These are phyloP conservation scores for Patiria pectinifera DNA, from an alignment of 53 echinoderm and acorn worm genomes.

Conservation along the genomic window DNA sequence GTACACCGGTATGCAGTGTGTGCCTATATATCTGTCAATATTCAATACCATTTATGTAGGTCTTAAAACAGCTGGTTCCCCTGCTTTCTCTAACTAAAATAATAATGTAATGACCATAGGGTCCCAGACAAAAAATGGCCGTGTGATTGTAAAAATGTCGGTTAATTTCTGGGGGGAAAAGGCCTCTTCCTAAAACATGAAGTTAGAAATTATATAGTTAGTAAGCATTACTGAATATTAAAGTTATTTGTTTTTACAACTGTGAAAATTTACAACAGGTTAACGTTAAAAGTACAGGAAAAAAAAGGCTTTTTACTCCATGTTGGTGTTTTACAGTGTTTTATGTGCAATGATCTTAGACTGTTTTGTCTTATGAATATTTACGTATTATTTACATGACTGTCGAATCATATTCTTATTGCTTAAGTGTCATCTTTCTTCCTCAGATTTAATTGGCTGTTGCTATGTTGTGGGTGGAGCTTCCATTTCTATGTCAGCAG, in stretches of 20 bases:
- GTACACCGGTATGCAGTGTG: constrained; percentile 29
- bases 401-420: constrained; percentile 36
- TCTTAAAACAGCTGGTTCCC: neutral
- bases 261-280: neutral
- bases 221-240: neutral
- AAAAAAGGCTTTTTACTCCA: constrained; percentile 36
- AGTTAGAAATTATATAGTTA: neutral
- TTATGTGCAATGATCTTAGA: constrained; percentile 55
- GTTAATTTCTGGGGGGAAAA: too few species aligned
- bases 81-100: neutral
- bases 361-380: constrained; percentile 40
- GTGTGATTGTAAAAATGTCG: too few species aligned
- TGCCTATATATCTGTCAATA: constrained; percentile 15
- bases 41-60: constrained; percentile 19
- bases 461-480: constrained; percentile 51
- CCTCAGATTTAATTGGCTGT: constrained; percentile 30
- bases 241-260: neutral
- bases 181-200: too few species aligned
- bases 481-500: constrained; percentile 25
- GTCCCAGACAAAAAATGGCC: too few species aligned
- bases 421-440: constrained; percentile 29
- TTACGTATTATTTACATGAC: constrained; percentile 14
- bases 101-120: neutral
- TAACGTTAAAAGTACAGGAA: neutral
- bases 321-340: constrained; percentile 47